phyloP scores from a whole-genome alignment of 1,140 invertebrate genomes.

The Zelostemma sp. region DNA sequence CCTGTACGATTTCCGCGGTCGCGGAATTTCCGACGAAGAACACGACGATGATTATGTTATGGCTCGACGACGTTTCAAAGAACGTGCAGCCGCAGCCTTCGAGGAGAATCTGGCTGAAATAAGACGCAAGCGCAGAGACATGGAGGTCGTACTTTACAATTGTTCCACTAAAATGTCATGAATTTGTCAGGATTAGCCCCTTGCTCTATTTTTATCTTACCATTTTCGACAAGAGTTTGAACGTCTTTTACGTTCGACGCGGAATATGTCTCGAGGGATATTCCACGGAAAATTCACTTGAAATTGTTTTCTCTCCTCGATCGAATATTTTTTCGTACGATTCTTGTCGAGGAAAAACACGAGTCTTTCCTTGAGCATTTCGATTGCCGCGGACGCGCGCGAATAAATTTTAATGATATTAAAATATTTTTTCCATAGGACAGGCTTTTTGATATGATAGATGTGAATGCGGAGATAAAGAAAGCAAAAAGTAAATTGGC shows the following conservation, averaged over 20 bases:
- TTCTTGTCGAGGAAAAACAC: too few relatives aligned
- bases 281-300: too few relatives aligned
- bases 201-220: neutral
- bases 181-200: neutral
- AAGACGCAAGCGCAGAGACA: constrained; percentile 61
- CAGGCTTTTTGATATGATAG: constrained; percentile 65
- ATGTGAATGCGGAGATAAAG: constrained; percentile 64
- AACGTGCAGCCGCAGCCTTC: constrained; percentile 63
- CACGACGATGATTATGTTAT: constrained; percentile 59
- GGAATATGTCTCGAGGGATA: too few relatives aligned
- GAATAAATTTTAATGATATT: too few relatives aligned
- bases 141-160: constrained; percentile 53
- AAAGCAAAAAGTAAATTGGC: constrained; percentile 60
- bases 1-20: constrained; percentile 48
- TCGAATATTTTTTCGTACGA: too few relatives aligned
- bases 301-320: too few relatives aligned
- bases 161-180: neutral
- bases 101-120: constrained; percentile 65
- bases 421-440: constrained; percentile 57
- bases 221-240: too few relatives aligned
- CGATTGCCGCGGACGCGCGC: too few relatives aligned
- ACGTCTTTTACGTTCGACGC: too few relatives aligned
- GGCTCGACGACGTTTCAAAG: constrained; percentile 59
- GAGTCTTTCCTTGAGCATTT: too few relatives aligned
- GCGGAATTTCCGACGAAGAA: constrained; percentile 49